Conservation (phyloP, 2,797 vertebrate genomes). For the Gymnothorax reevesii region DNA sequence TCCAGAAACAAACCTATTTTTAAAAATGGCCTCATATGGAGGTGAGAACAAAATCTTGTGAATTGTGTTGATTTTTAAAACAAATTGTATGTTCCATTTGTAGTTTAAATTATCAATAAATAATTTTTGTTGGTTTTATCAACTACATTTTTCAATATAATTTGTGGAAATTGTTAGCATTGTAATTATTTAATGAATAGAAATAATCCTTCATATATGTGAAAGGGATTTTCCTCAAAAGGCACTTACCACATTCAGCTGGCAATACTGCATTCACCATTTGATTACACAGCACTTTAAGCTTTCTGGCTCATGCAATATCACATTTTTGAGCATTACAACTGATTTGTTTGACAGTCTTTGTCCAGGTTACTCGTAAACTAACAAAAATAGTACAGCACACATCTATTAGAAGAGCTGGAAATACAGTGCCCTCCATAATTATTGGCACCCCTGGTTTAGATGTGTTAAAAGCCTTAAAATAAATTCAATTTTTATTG, state of each 20-base stretch:
- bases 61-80: conserved; percentile 92
- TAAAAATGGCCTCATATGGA: conserved; percentile 99
- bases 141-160: conserved; percentile 88
- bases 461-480: too few species aligned
- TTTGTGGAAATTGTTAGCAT: conserved; percentile 79
- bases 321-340: neutral
- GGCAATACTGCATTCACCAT: conserved; percentile 1
- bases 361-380: neutral
- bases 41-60: conserved; percentile 97
- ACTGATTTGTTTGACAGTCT: neutral
- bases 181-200: conserved; percentile 75
- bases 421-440: too few species aligned
- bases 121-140: conserved; percentile 91
- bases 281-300: conserved; percentile 13
- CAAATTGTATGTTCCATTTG: conserved; percentile 93
- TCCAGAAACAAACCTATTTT: conserved; percentile 65
- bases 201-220: conserved; percentile 38
- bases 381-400: neutral
- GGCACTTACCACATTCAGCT: conserved; percentile 7
- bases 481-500: too few species aligned
- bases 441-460: too few species aligned
- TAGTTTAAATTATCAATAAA: conserved; percentile 97
- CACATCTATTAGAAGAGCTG: neutral
- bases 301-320: neutral
- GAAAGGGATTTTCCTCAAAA: conserved; percentile 4